A percentile compares a stretch with the other conserved stretches of the same genome.
Evolutionary conservation across 2,888 invertebrate species (phyloP).

Genomic region (Pterostichus niger): DNA sequence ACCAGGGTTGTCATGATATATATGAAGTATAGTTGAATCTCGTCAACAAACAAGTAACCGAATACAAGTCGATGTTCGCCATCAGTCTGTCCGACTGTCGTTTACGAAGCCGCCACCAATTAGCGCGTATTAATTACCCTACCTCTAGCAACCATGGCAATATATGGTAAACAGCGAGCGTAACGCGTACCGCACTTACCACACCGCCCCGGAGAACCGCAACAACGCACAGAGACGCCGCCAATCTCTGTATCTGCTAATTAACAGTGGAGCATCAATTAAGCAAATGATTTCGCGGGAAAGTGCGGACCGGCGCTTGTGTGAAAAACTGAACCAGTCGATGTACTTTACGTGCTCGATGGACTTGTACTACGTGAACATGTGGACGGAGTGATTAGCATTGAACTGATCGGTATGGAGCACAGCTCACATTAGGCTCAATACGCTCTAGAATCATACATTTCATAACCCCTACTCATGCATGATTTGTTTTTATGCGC

Average conservation of each 20-base stretch:
- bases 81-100: not conserved
- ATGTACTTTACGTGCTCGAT: constrained; percentile 10
- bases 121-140: constrained; percentile 21
- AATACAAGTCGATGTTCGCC: too few relatives aligned
- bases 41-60: too few relatives aligned
- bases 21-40: not conserved
- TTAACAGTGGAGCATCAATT: constrained; percentile 41
- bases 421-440: too few relatives aligned
- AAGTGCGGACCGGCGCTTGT: constrained; percentile 26
- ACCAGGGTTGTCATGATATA: too few relatives aligned
- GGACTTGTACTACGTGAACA: not conserved
- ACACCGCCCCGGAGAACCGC: not conserved
- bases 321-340: constrained; percentile 18
- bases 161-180: constrained; percentile 23
- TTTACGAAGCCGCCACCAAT: not conserved
- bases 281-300: constrained; percentile 52
- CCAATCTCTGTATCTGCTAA: constrained; percentile 19
- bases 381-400: not conserved
- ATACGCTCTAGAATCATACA: too few relatives aligned
- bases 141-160: not conserved
- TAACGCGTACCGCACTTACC: not conserved
- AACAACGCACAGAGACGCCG: not conserved
- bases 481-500: too few relatives aligned
- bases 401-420: too few relatives aligned
- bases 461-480: too few relatives aligned